Base-by-base conservation (phyloP, 2,113 vertebrate genomes). In the Seriola rivoliana region DNA sequence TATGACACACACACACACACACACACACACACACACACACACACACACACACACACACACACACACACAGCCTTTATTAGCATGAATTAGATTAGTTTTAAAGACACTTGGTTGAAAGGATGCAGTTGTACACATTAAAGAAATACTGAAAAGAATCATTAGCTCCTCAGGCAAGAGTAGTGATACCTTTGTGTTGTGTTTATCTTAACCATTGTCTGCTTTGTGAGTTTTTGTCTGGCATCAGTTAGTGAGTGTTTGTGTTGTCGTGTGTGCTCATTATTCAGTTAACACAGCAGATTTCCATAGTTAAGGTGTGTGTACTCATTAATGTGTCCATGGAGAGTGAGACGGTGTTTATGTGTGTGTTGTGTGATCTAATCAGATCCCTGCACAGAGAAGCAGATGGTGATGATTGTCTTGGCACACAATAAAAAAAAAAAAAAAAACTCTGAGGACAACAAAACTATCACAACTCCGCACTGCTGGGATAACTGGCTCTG, bases 361-460 rank as follows among this genome's bases (percentile, higher is more conserved):
- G 60, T 63, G 62, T 58, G 60, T 68, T 60, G 73, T 78, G 38
- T 65, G 54, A 84, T 86, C 80, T 88, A 73, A 82, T 89, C 71
- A 82, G 77, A 80, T 81, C 77, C 40, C 34, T 71, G 50, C 71
- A 73, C 65, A 85, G 75, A 85, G 85, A 90, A 89, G 73, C 93
- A 93, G 90, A 91, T 93, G 91, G 89, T 9, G 50, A 69, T 81
- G 89, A 90, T 90, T 91, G 79, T 92, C 78, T 90, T 91, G 89
- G 86, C 84, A 69, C 69, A 66, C 44, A 82, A 85, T 77, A 36
- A 48, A 65, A 75, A 75, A 52, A 48, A 62, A 75, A 72, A 44
- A 68, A 71, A 16, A 81, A 66, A 67, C 17, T 71, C 76, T 44
- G 62, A 74, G 58, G 58, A 90, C 69, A 78, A 83, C 64, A 69